Base-by-base conservation (phyloP, 2,888 invertebrate species). In the Drosophila nr. perissopoda region DNA sequence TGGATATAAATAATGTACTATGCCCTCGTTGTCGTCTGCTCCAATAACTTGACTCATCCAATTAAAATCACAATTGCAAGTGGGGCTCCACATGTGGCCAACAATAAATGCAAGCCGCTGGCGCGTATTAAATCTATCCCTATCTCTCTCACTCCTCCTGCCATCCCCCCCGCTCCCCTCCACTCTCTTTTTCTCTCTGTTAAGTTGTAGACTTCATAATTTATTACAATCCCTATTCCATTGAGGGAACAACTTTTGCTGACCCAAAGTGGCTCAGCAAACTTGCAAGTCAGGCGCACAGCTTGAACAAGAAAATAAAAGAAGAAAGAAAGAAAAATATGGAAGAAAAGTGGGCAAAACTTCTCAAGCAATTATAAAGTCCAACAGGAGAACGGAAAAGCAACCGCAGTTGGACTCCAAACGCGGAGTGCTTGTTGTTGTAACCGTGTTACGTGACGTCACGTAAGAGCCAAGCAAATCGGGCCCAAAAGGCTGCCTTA, bases 311-410 rank as follows among this genome's bases (percentile, higher is more conserved):
- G 45, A 25, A 38, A 18, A 18, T 38, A 38, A 13, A 27, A 27
- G 16, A 53, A 34, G 29, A 51, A 31, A 29, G 11, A 40, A 11
- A 10, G 40, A 27, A 31, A 6, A 54, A 63, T 52, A 64, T 45
- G 42, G 64, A 51, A 57, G 48, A 69, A 74, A 73, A 58, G 58
- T 65, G 71, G 49, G 34, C n/a, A 68, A 70, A 69, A 80, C 59
- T 80, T 76, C 80, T 72, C 69, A 77, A 76, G 85, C 87, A 85
- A 87, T 85, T 87, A 85, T 83, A 86, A 78, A 77, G 76, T 80
- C 68, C 78, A 81, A 54, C 42, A 60, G 65, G 60, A 67, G 48
- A 51, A 66, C 56, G 63, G 60, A 49, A 54, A 42, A 40, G 36
- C 38, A 54, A 58, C 42, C 48, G 73, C 67, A 73, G 51, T 63